phyloP scores from a whole-genome alignment of 2,888 invertebrate genomes.

The Acanthosepion lycidas region DNA sequence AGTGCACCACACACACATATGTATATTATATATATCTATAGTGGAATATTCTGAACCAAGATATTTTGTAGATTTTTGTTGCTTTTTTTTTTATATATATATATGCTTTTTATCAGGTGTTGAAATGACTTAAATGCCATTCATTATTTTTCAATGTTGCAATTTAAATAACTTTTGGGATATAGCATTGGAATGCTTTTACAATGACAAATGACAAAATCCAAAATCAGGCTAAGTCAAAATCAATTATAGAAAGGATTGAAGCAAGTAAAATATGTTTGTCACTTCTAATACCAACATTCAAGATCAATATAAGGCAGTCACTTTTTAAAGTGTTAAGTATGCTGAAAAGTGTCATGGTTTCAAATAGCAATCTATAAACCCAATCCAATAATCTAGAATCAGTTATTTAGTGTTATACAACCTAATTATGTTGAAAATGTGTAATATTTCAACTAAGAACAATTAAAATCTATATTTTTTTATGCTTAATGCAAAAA shows the following conservation, averaged over 20 bases:
- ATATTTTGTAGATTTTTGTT: too few species aligned
- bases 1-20: too few species aligned
- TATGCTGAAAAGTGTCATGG: conserved; percentile 16
- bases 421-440: background rate
- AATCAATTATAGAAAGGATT: background rate
- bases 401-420: background rate
- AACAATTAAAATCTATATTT: background rate
- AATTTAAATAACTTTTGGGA: background rate
- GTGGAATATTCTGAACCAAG: too few species aligned
- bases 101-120: too few species aligned
- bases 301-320: background rate
- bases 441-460: background rate
- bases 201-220: background rate
- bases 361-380: conserved; percentile 16
- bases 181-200: background rate
- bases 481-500: background rate
- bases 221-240: background rate
- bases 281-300: conserved; percentile 11
- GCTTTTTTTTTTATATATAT: too few species aligned
- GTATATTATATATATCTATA: too few species aligned
- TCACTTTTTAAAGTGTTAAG: conserved; percentile 3
- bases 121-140: too few species aligned
- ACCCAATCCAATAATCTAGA: background rate
- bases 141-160: background rate
- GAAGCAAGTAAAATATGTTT: background rate